These are phyloP conservation scores for Camarhynchus parvulus DNA, from an alignment of 2,113 vertebrate genomes.

Conservation along the genomic window DNA sequence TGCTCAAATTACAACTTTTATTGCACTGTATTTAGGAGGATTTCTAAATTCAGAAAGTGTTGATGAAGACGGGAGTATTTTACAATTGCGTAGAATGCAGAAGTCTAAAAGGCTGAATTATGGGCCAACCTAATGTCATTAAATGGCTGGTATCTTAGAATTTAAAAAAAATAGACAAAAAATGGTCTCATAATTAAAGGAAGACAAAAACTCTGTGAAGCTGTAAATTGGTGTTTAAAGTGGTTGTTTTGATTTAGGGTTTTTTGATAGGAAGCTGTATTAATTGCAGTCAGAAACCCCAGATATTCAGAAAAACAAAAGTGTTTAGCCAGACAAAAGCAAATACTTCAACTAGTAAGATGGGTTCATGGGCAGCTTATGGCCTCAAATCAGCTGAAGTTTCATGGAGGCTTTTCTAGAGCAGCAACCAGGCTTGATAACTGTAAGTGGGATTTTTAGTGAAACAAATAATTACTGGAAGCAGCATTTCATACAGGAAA, in stretches of 20 bases:
- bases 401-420: not conserved
- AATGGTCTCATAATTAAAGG: not conserved
- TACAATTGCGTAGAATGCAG: not conserved
- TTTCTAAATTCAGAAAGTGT: not conserved
- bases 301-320: not conserved
- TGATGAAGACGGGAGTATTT: not conserved
- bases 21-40: not conserved
- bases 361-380: not conserved
- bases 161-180: not conserved
- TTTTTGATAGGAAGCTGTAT: not conserved
- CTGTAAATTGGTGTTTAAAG: not conserved
- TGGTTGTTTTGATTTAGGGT: fast-evolving
- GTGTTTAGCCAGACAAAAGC: not conserved
- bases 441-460: not conserved
- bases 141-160: not conserved
- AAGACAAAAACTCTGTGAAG: not conserved
- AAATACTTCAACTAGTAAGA: not conserved
- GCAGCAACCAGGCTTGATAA: not conserved
- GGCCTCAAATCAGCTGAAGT: not conserved
- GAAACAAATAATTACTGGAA: not conserved
- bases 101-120: not conserved
- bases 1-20: not conserved
- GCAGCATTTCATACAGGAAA: not conserved
- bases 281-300: not conserved
- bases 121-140: not conserved